These are phyloP conservation scores for Pampus argenteus DNA, from an alignment of 2,797 vertebrate species.

Conservation along the genomic window DNA sequence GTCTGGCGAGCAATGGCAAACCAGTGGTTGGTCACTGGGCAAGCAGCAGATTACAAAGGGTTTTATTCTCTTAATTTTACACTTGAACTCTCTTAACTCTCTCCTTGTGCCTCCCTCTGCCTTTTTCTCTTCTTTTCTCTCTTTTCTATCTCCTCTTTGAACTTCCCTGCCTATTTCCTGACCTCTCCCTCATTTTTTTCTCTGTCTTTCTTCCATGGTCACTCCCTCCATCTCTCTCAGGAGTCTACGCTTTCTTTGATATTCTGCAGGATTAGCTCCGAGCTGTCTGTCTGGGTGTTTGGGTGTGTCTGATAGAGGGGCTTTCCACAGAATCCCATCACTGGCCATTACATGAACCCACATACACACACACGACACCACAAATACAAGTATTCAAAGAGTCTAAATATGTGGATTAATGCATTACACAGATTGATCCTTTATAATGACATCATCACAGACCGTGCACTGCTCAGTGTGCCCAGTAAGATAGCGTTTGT, in stretches of 20 bases:
- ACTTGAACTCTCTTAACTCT: conserved; percentile 65
- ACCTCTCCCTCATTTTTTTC: conserved; percentile 56
- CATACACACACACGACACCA: conserved; percentile 13
- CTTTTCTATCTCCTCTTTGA: conserved; percentile 45
- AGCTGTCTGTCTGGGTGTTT: conserved; percentile 55
- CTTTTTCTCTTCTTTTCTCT: conserved; percentile 15
- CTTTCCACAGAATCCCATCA: conserved; percentile 42
- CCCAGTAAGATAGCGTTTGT: too few relatives aligned
- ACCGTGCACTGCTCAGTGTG: too few relatives aligned
- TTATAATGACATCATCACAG: neutral
- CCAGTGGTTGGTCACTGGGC: conserved; percentile 33
- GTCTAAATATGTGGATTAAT: neutral
- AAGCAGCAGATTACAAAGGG: conserved; percentile 58
- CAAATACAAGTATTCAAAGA: neutral
- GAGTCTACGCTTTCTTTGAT: conserved; percentile 65
- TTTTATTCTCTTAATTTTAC: conserved; percentile 68
- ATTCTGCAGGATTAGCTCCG: conserved; percentile 69
- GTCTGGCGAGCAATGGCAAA: conserved; percentile 26
- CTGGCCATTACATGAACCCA: conserved; percentile 32
- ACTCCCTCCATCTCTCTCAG: conserved; percentile 62
- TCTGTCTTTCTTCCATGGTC: conserved; percentile 45
- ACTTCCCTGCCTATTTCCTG: conserved; percentile 66
- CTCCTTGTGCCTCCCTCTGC: conserved; percentile 43
- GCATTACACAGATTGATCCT: neutral
- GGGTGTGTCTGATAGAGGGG: conserved; percentile 51